Evolutionary conservation across 2,888 invertebrate species (phyloP).

Genomic region (Melipona bicolor): DNA sequence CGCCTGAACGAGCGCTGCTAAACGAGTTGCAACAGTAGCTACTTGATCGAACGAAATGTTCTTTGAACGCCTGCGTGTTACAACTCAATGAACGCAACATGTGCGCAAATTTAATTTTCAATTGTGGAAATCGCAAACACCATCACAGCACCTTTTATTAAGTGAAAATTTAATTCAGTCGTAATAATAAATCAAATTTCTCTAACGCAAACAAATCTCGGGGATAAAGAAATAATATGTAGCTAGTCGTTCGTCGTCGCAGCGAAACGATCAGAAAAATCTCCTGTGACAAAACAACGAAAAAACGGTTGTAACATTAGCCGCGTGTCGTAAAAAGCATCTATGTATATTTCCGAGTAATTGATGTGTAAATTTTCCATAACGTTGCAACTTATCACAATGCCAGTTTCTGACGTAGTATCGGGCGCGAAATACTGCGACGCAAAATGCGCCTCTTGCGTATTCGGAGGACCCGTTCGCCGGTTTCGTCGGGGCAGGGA

Average conservation of each 20-base stretch:
- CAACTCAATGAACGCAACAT: background rate
- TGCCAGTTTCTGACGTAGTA: background rate
- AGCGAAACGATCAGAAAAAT: background rate
- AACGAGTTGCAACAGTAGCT: background rate
- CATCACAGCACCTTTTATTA: too few relatives aligned
- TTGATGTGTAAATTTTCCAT: constrained; percentile 9
- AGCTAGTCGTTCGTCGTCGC: background rate
- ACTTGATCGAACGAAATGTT: background rate
- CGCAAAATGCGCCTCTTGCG: constrained; percentile 9
- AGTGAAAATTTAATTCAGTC: too few relatives aligned
- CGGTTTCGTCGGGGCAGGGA: background rate
- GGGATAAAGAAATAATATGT: too few relatives aligned
- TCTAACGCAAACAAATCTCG: background rate
- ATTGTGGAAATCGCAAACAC: background rate
- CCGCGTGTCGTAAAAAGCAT: background rate
- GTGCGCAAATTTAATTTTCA: background rate
- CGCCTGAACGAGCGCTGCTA: background rate
- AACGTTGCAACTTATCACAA: background rate
- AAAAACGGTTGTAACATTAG: background rate
- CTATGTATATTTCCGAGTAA: background rate
- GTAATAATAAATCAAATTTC: too few relatives aligned
- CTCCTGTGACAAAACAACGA: background rate
- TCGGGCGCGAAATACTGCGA: background rate
- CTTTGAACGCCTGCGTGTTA: background rate
- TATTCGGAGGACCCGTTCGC: background rate